Evolutionary conservation across 2,888 invertebrate species (phyloP).

Genomic region (Spisula solida): DNA sequence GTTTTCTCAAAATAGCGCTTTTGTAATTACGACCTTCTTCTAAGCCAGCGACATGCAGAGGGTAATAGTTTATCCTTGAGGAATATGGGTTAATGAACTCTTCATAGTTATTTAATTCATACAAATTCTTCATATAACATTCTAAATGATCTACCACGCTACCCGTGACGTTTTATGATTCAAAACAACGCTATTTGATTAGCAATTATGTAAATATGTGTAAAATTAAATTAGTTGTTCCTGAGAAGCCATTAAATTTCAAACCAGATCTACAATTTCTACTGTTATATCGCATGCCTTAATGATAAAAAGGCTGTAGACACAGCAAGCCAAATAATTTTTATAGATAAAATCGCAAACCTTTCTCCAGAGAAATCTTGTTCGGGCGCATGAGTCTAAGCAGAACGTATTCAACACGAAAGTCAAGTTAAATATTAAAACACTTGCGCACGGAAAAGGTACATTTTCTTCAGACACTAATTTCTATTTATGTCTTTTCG

Average conservation of each 20-base stretch:
- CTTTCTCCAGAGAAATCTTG: neutral
- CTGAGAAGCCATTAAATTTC: neutral
- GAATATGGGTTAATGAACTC: too few species aligned
- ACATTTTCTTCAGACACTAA: too few species aligned
- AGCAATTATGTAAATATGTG: neutral
- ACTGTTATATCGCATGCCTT: neutral
- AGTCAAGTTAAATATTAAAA: neutral
- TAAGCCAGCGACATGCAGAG: too few species aligned
- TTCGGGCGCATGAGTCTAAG: neutral
- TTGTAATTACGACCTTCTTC: too few species aligned
- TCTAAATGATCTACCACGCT: too few species aligned
- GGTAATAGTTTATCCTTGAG: too few species aligned
- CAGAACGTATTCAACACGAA: neutral
- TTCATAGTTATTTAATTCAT: too few species aligned
- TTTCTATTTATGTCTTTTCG: too few species aligned
- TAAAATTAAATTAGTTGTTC: neutral
- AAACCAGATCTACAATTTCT: neutral
- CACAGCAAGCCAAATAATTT: neutral
- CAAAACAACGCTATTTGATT: neutral
- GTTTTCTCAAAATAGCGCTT: too few species aligned
- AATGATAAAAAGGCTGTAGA: neutral
- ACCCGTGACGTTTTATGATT: neutral
- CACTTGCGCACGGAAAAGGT: neutral
- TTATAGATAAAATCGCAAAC: neutral
- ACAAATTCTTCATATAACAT: too few species aligned